Base-by-base conservation (phyloP, 1,140 invertebrate genomes). In the Drosophila varians region DNA sequence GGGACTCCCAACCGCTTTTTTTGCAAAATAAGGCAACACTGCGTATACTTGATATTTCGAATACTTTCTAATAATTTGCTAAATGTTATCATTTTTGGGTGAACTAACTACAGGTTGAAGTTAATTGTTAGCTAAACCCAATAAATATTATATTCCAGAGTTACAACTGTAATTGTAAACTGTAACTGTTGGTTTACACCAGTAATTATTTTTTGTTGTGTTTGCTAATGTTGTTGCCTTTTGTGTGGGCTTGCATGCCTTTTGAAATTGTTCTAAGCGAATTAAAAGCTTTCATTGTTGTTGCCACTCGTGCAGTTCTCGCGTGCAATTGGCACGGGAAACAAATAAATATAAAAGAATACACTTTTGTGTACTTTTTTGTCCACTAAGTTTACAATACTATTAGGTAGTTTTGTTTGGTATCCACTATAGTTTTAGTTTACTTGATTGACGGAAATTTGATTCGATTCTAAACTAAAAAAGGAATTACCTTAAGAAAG, bases 251-350 rank as follows among this genome's bases (percentile, higher is more conserved):
- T 46, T 38, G 73, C 34, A 57, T 82, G 57, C 62, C 77, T 52
- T 65, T 77, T 61, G 52, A 45, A 43, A 48, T 45, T 53, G 60
- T 83, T 82, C 68, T 73, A 64, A 48, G 56, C 68, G 45, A 66
- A 78, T 84, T 64, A 42, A 86, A 74, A 71, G 68, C 68, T 78
- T 79, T 66, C 38, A 42, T 62, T 38, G 23, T 40, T 26, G 51
- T 18, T 75, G 60, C 23, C 16, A 42, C 16, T 26, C 46, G 42
- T 48, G 36, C 19, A n/a, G 14, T 43, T 51, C 56, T 71, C 23
- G 26, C 54, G 45, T 77, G 58, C 49, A 54, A 25, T 73, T 70
- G 42, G 47, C 18, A 48, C 54, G 51, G 36, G 38, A 43, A 43
- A 26, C 4, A 26, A 43, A 45, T 16, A 9, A 18, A 38, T 3